These are phyloP conservation scores for Parthenolecanium corni DNA, from an alignment of 2,888 invertebrate genomes.

Conservation along the genomic window DNA sequence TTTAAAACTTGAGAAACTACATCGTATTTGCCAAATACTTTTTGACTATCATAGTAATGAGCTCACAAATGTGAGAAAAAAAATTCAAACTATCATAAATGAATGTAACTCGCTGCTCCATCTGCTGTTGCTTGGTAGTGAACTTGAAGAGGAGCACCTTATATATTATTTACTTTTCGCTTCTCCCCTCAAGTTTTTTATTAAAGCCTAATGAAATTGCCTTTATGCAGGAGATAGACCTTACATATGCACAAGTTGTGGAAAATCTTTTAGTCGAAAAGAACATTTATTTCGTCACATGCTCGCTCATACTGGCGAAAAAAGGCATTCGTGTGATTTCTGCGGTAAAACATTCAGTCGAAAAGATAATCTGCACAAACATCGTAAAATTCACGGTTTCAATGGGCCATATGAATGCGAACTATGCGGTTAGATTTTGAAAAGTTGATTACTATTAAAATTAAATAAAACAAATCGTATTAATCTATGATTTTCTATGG, in stretches of 20 bases:
- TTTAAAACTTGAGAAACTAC: no score
- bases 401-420: conserved; percentile 44
- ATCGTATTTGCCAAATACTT: no score
- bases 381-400: conserved; percentile 46
- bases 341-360: conserved; percentile 39
- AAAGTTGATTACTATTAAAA: conserved; percentile 51
- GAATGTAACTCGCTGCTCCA: no score
- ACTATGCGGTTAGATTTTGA: conserved; percentile 52
- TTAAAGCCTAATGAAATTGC: background rate
- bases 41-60: no score
- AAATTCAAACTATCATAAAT: no score
- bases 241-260: conserved; percentile 52
- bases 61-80: no score
- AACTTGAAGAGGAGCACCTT: no score
- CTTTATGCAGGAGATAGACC: conserved; percentile 44
- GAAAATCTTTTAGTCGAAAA: conserved; percentile 55
- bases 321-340: conserved; percentile 38
- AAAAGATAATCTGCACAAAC: conserved; percentile 47
- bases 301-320: conserved; percentile 51
- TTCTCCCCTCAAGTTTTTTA: background rate
- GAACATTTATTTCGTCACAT: conserved; percentile 56
- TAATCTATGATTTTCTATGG: conserved; percentile 37
- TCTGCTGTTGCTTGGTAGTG: no score
- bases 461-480: no score
- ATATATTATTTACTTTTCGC: background rate